Evolutionary conservation across 2,113 vertebrate genomes (phyloP).

Genomic region (Tychaedon coryphoeus): DNA sequence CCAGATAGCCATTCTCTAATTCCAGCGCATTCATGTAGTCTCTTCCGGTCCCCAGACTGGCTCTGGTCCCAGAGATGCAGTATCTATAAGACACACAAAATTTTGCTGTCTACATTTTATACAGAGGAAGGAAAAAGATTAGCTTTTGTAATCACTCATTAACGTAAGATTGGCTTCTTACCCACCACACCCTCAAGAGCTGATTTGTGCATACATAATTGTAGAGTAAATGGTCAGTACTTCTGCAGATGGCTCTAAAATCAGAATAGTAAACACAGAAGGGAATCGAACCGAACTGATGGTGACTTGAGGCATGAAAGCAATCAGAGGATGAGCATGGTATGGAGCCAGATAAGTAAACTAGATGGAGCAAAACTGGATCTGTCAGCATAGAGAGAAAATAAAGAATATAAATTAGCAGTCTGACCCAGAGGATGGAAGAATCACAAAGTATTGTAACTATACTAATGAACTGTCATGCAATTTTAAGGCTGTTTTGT

Average conservation of each 20-base stretch:
- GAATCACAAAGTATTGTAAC: not conserved
- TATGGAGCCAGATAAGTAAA: not conserved
- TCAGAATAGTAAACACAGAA: not conserved
- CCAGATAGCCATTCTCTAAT: not conserved
- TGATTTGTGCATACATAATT: not conserved
- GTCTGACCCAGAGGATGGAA: not conserved
- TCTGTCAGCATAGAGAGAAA: not conserved
- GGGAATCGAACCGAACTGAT: not conserved
- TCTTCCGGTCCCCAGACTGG: not conserved
- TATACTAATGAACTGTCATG: not conserved
- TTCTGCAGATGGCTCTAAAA: not conserved
- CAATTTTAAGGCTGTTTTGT: not conserved
- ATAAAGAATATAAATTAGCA: not conserved
- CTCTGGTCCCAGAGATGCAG: not conserved
- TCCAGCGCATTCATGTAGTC: not conserved
- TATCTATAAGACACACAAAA: not conserved
- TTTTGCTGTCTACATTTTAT: not conserved
- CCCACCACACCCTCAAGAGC: not conserved
- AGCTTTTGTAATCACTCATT: not conserved
- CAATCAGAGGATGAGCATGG: not conserved
- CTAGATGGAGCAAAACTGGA: not conserved
- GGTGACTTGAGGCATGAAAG: not conserved
- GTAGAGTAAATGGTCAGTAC: not conserved
- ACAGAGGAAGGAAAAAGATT: not conserved
- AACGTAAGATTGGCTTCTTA: not conserved